These are phyloP conservation scores for Neosilurus hyrtlii DNA, from an alignment of 2,797 vertebrate species.

Conservation along the genomic window DNA sequence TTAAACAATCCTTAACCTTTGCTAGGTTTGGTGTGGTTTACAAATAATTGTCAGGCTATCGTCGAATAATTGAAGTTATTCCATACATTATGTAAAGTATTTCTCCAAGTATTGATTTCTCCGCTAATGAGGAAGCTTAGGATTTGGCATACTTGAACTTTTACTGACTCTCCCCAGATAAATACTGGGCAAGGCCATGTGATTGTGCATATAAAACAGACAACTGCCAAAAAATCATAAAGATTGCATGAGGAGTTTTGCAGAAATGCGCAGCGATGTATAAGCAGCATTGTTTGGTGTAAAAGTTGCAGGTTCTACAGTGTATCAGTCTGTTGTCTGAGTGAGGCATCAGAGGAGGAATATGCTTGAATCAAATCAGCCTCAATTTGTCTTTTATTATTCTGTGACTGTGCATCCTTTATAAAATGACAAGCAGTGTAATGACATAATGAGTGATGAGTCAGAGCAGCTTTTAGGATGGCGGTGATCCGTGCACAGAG, in stretches of 20 bases:
- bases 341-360: neutral
- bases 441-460: constrained; percentile 28
- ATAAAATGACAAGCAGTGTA: constrained; percentile 22
- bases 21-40: neutral
- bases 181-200: neutral
- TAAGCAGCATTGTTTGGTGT: neutral
- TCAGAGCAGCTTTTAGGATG: constrained; percentile 1
- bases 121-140: neutral
- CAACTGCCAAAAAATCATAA: neutral
- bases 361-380: constrained; percentile 13
- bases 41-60: neutral
- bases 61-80: neutral
- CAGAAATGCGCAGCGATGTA: neutral
- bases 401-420: constrained; percentile 14
- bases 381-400: constrained; percentile 2
- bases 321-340: constrained; percentile 1
- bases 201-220: neutral
- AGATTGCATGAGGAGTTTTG: neutral
- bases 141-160: neutral
- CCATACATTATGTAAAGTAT: neutral
- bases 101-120: neutral
- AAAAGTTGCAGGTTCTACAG: neutral
- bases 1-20: neutral
- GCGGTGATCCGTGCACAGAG: neutral
- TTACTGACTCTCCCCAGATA: neutral